A percentile compares a stretch with the other conserved stretches of the same genome.
phyloP scores from a whole-genome alignment of 2,888 invertebrate genomes.

The Anthophora plumipes region DNA sequence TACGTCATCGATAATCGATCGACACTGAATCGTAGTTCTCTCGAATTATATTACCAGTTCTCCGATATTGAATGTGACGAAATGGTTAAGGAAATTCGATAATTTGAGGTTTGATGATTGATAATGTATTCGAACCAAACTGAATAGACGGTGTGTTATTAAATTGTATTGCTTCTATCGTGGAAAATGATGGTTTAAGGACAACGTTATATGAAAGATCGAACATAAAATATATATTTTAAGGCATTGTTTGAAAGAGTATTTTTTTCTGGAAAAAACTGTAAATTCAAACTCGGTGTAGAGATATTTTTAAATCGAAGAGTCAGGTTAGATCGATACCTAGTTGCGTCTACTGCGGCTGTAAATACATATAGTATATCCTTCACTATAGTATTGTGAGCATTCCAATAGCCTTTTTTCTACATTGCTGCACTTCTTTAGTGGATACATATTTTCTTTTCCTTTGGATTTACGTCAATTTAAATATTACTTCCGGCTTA shows the following conservation, averaged over 20 bases:
- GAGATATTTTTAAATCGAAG: constrained; percentile 29
- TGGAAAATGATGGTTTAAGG: no score
- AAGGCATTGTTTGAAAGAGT: no score
- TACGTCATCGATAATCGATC: not conserved
- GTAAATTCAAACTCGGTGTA: no score
- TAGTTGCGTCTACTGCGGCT: constrained; percentile 5
- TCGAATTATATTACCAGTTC: not conserved
- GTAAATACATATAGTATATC: not conserved
- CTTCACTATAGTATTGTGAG: not conserved
- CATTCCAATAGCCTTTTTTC: not conserved
- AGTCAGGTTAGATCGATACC: constrained; percentile 26
- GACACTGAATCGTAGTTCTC: not conserved
- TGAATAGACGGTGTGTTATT: not conserved
- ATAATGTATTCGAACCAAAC: not conserved
- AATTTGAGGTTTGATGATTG: not conserved
- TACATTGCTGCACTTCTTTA: not conserved
- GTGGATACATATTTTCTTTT: no score
- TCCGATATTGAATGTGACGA: not conserved
- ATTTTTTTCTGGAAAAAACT: no score
- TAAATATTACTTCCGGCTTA: no score
- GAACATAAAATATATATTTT: no score
- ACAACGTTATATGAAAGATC: no score
- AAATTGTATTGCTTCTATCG: no score
- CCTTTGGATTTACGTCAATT: no score
- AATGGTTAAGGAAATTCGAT: not conserved